phyloP scores from a whole-genome alignment of 2,888 invertebrate species.

The Seladonia tumulorum region DNA sequence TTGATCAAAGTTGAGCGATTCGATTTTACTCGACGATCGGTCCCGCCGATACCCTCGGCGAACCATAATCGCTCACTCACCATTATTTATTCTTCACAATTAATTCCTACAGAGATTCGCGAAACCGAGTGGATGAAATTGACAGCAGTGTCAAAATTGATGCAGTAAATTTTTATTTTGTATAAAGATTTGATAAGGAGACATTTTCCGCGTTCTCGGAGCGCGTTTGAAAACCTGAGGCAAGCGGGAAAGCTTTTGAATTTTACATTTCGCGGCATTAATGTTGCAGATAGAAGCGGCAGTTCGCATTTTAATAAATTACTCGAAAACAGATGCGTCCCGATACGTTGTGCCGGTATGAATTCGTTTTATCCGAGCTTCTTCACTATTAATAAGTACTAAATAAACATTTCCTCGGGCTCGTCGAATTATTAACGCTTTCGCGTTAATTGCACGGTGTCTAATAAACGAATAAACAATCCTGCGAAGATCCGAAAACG shows the following conservation, averaged over 20 bases:
- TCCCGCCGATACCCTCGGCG: not conserved
- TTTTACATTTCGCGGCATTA: slow-evolving; percentile 12
- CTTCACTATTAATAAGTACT: slow-evolving; percentile 19
- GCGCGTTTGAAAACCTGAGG: not conserved
- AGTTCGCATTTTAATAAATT: slow-evolving; percentile 15
- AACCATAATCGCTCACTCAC: not conserved
- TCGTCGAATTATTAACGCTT: not conserved
- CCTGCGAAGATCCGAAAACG: no score
- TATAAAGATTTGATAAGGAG: no score
- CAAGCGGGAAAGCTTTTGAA: not conserved
- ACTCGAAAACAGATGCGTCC: not conserved
- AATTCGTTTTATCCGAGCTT: slow-evolving; percentile 5
- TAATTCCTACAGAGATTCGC: not conserved
- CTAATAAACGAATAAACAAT: no score
- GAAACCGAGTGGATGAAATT: not conserved
- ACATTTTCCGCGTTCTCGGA: not conserved
- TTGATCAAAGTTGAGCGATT: not conserved
- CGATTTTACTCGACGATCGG: not conserved
- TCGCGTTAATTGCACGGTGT: slow-evolving; percentile 1
- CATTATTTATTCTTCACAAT: not conserved
- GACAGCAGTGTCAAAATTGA: not conserved
- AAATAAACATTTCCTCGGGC: slow-evolving; percentile 1
- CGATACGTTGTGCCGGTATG: not conserved
- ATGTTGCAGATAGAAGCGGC: not conserved
- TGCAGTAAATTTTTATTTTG: not conserved